Percentiles rank a stretch among this genome's conserved stretches.
Evolutionary conservation across 2,888 invertebrate species (phyloP).

Genomic region (Autographa pulchrina): DNA sequence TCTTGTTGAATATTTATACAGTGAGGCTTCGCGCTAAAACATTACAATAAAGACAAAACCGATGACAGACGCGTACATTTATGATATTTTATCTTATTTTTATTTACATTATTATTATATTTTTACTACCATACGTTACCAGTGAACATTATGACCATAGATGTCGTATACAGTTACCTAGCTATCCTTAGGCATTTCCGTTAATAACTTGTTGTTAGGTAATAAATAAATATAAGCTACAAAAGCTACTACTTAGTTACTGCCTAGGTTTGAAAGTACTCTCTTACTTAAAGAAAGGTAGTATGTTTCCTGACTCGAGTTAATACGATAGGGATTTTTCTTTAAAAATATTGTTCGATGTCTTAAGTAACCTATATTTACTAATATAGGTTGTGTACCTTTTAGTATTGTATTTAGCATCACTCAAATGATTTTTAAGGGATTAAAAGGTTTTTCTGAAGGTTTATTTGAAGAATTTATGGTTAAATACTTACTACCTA

Average conservation of each 20-base stretch:
- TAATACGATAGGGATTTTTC: not conserved
- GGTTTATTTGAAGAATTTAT: too few species aligned
- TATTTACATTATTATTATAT: too few species aligned
- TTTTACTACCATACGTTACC: not conserved
- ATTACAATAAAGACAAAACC: conserved; percentile 21
- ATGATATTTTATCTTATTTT: conserved; percentile 14
- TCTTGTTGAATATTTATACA: conserved; percentile 41
- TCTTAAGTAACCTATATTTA: not conserved
- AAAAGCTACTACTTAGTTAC: not conserved
- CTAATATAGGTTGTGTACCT: too few species aligned
- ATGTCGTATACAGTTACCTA: not conserved
- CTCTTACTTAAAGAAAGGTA: not conserved
- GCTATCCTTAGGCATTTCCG: not conserved
- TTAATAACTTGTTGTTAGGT: not conserved
- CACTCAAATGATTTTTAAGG: too few species aligned
- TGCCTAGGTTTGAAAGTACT: not conserved
- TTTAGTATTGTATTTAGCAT: too few species aligned
- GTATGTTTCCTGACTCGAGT: not conserved
- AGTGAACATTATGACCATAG: not conserved
- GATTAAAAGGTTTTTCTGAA: too few species aligned
- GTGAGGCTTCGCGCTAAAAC: conserved; percentile 21
- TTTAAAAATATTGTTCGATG: not conserved
- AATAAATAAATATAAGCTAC: conserved; percentile 15
- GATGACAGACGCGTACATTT: conserved; percentile 13
- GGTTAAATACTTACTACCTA: too few species aligned